Conservation (phyloP, 2,113 vertebrate genomes). For the Leucopsar rothschildi region DNA sequence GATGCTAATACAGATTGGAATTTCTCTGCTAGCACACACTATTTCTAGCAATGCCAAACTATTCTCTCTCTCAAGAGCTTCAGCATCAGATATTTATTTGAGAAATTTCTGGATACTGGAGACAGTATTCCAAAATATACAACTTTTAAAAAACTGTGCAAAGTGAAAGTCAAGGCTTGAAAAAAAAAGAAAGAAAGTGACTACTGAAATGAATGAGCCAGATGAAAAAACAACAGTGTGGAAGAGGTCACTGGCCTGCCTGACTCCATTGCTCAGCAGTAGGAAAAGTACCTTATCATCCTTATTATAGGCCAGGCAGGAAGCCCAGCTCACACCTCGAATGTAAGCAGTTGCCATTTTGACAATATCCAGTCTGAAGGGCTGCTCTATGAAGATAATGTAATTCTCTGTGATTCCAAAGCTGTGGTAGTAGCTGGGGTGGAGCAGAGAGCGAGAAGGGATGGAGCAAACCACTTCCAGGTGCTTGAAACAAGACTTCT, state of each 20-base stretch:
- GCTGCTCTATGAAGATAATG: slow-evolving; percentile 89
- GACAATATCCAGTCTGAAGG: slow-evolving; percentile 86
- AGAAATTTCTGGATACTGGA: not conserved
- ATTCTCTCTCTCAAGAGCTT: not conserved
- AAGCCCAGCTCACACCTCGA: slow-evolving; percentile 85
- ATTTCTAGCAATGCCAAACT: not conserved
- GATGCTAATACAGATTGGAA: not conserved
- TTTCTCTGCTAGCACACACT: not conserved
- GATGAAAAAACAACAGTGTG: not conserved
- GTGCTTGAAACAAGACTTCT: slow-evolving; percentile 67
- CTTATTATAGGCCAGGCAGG: slow-evolving; percentile 79
- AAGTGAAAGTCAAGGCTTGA: not conserved
- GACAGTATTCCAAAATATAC: not conserved
- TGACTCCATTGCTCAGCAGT: not conserved
- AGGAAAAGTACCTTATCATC: slow-evolving; percentile 77
- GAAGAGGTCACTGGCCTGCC: not conserved
- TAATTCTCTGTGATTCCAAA: slow-evolving; percentile 91
- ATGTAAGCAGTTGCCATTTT: slow-evolving; percentile 88
- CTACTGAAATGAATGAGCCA: not conserved
- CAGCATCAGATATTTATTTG: not conserved
- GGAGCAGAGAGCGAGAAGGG: slow-evolving; percentile 78
- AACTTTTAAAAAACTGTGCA: not conserved
- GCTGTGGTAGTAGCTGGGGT: slow-evolving; percentile 93
- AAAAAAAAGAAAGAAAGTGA: not conserved
- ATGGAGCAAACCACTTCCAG: slow-evolving; percentile 82